Conservation (phyloP, 2,113 vertebrate species). For the Trachemys scripta region DNA sequence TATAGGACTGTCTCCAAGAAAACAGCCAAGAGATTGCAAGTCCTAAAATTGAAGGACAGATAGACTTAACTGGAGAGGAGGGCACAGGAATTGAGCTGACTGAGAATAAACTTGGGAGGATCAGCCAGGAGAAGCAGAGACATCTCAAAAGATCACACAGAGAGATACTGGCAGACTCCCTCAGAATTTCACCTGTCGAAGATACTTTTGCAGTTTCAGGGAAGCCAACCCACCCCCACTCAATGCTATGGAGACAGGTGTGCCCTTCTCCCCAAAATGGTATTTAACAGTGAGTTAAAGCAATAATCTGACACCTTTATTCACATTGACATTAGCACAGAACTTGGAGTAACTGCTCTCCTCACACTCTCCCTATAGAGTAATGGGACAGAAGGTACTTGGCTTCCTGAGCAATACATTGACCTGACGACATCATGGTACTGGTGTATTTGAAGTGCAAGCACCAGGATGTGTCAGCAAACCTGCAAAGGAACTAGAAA, state of each 20-base stretch:
- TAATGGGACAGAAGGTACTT: neutral
- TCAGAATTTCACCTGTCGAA: neutral
- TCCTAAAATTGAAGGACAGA: neutral
- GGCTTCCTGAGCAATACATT: neutral
- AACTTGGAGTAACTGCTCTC: neutral
- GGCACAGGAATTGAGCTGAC: neutral
- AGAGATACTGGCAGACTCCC: neutral
- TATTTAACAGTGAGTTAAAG: neutral
- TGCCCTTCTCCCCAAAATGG: fast-evolving
- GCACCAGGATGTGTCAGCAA: neutral
- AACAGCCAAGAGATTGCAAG: neutral
- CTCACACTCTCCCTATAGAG: neutral
- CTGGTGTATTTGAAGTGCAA: fast-evolving
- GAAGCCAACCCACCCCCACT: neutral
- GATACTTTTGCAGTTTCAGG: neutral
- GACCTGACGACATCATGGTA: neutral
- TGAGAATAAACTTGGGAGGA: neutral
- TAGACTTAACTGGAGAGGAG: too few species aligned
- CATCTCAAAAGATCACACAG: neutral
- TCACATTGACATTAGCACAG: neutral
- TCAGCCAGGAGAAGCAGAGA: neutral
- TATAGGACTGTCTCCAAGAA: neutral
- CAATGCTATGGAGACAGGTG: neutral
- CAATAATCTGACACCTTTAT: neutral
- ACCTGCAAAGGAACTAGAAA: neutral